Percentiles rank a stretch among this genome's conserved stretches.
These are phyloP conservation scores for Bufotes viridis DNA, from an alignment of 2,797 vertebrate species.

Conservation along the genomic window DNA sequence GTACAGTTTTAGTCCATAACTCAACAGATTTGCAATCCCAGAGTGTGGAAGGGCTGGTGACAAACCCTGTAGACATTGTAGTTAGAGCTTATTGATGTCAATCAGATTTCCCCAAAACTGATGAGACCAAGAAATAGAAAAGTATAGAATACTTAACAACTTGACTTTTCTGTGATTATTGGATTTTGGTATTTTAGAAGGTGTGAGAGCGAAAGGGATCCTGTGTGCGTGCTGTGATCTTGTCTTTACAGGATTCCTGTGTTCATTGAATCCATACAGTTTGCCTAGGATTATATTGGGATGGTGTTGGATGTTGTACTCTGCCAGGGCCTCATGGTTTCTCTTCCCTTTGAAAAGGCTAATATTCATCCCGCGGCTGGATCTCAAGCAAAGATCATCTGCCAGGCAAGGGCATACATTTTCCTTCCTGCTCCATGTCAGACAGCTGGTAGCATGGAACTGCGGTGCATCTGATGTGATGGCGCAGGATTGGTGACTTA, in stretches of 20 bases:
- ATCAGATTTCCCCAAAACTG: not conserved
- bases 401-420: constrained; percentile 58
- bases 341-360: constrained; percentile 63
- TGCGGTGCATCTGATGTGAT: constrained; percentile 11
- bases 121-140: not conserved
- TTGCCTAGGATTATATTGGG: constrained; percentile 58
- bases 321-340: constrained; percentile 61
- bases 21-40: not conserved
- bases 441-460: constrained; percentile 34
- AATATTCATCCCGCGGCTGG: constrained; percentile 55
- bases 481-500: constrained; percentile 31
- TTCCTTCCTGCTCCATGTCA: constrained; percentile 58
- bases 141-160: not conserved
- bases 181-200: constrained; percentile 8
- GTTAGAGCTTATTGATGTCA: not conserved
- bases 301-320: constrained; percentile 58
- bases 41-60: not conserved
- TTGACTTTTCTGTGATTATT: not conserved
- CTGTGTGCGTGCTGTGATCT: constrained; percentile 57
- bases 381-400: constrained; percentile 60
- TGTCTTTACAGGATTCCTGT: constrained; percentile 62
- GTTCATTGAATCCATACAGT: constrained; percentile 60
- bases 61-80: not conserved
- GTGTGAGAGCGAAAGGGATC: constrained; percentile 19
- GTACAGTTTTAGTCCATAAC: not conserved